Evolutionary conservation across 2,888 invertebrate genomes (phyloP).

Genomic region (Scaeva pyrastri): DNA sequence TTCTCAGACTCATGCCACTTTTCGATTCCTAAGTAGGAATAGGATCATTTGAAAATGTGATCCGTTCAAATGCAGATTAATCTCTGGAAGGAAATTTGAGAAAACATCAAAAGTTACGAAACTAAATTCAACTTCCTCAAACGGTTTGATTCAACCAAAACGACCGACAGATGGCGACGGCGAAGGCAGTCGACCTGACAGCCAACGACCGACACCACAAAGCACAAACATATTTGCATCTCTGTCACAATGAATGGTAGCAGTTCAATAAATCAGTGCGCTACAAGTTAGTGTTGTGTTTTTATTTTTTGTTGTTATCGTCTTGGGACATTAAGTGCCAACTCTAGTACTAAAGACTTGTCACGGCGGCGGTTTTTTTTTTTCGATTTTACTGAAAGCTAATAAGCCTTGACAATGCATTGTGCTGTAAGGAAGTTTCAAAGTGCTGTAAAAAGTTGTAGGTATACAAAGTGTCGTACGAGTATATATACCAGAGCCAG

Average conservation of each 20-base stretch:
- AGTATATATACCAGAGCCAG: not conserved
- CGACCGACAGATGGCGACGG: not conserved
- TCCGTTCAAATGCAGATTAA: slow-evolving; percentile 50
- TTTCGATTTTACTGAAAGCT: slow-evolving; percentile 4
- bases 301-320: not conserved
- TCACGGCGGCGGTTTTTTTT: slow-evolving; percentile 22
- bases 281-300: slow-evolving; percentile 10
- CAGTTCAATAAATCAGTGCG: slow-evolving; percentile 52
- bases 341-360: slow-evolving; percentile 51
- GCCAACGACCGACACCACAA: not conserved
- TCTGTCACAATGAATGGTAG: slow-evolving; percentile 25
- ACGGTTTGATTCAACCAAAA: not conserved
- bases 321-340: slow-evolving; percentile 44
- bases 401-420: slow-evolving; percentile 64
- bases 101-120: slow-evolving; percentile 19
- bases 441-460: slow-evolving; percentile 17
- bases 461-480: not conserved
- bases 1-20: slow-evolving; percentile 30
- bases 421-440: slow-evolving; percentile 40
- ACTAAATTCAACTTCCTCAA: slow-evolving; percentile 40
- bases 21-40: slow-evolving; percentile 5
- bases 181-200: not conserved
- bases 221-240: slow-evolving; percentile 26
- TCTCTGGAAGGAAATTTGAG: slow-evolving; percentile 37
- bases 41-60: slow-evolving; percentile 28